phyloP scores from a whole-genome alignment of 2,113 vertebrate species.

The Grammomys surdaster region DNA sequence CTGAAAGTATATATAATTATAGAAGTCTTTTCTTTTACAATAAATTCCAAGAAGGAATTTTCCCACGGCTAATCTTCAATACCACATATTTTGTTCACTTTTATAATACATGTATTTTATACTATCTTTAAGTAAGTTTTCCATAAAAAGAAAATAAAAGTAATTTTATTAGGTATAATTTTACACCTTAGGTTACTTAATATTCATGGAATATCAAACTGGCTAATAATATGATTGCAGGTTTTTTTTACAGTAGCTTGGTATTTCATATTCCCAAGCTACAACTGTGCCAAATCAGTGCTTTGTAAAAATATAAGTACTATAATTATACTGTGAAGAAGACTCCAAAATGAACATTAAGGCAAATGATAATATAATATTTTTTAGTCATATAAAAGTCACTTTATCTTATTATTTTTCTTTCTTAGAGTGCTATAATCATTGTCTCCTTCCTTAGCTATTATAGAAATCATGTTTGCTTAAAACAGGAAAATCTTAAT shows the following conservation, averaged over 20 bases:
- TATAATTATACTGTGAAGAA: slow-evolving; percentile 66
- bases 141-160: slow-evolving; percentile 59
- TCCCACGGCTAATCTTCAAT: neutral
- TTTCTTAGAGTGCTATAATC: neutral
- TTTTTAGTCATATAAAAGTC: slow-evolving; percentile 62
- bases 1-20: slow-evolving; percentile 14
- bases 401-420: slow-evolving; percentile 55
- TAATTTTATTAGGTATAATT: slow-evolving; percentile 63
- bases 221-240: slow-evolving; percentile 40
- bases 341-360: slow-evolving; percentile 57
- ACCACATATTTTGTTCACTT: slow-evolving; percentile 28
- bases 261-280: slow-evolving; percentile 25
- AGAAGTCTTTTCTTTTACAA: slow-evolving; percentile 43
- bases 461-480: neutral
- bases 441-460: slow-evolving; percentile 55
- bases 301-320: slow-evolving; percentile 56
- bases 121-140: slow-evolving; percentile 55
- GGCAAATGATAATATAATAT: slow-evolving; percentile 66
- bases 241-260: slow-evolving; percentile 52
- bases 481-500: slow-evolving; percentile 28
- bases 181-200: slow-evolving; percentile 61
- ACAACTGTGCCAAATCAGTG: slow-evolving; percentile 67
- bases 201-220: slow-evolving; percentile 43
- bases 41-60: slow-evolving; percentile 23
- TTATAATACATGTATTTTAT: slow-evolving; percentile 22